Conservation (phyloP, 1,140 invertebrate species). For the Gerris buenoi region DNA sequence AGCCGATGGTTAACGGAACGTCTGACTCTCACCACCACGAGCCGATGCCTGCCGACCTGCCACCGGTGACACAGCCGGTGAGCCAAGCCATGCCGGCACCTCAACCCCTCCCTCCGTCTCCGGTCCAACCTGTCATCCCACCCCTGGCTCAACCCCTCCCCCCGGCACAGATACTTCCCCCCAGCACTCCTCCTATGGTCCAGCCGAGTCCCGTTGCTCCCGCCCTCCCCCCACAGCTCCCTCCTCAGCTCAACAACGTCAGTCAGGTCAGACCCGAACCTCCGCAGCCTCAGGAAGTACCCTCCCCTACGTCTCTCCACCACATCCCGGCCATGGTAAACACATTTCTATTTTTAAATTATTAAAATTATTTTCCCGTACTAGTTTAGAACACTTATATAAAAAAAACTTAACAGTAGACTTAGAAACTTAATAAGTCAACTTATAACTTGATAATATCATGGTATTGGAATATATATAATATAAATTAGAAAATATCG, state of each 20-base stretch:
- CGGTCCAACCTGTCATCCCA: not conserved
- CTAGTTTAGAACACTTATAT: too few species aligned
- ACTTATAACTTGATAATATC: too few species aligned
- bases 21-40: constrained; percentile 6
- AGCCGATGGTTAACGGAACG: constrained; percentile 7
- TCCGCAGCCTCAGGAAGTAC: too few species aligned
- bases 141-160: not conserved
- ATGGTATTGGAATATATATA: too few species aligned
- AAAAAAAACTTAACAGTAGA: too few species aligned
- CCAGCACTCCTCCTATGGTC: not conserved
- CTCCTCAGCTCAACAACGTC: not conserved
- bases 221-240: not conserved
- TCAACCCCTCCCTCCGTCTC: not conserved
- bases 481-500: too few species aligned
- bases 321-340: constrained; percentile 3
- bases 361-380: not conserved
- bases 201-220: not conserved
- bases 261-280: constrained; percentile 15
- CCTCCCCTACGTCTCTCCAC: too few species aligned
- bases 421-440: too few species aligned
- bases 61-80: constrained; percentile 5
- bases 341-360: not conserved
- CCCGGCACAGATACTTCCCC: not conserved
- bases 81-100: too few species aligned
- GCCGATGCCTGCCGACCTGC: constrained; percentile 7